Evolutionary conservation across 2,797 vertebrate genomes (phyloP).

Genomic region (Melanotaenia boesemani): DNA sequence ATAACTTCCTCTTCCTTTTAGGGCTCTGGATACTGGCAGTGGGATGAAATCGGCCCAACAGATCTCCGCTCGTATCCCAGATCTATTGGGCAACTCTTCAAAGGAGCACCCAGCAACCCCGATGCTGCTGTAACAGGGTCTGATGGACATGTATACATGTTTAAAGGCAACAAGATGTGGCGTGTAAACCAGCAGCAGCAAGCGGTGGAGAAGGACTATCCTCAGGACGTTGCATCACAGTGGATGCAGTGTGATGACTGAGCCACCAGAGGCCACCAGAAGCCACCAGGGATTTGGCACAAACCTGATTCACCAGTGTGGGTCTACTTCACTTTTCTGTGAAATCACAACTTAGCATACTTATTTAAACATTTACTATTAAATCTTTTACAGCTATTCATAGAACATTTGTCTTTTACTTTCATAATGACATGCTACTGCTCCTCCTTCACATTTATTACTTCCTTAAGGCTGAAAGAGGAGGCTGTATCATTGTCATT

Average conservation of each 20-base stretch:
- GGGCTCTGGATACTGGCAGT: slow-evolving; percentile 88
- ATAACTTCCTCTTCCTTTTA: slow-evolving; percentile 45
- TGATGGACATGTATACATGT: slow-evolving; percentile 82
- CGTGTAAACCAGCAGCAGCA: slow-evolving; percentile 75
- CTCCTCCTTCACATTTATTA: not conserved
- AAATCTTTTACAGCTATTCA: not conserved
- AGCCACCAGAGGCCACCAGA: slow-evolving; percentile 62
- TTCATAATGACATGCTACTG: not conserved
- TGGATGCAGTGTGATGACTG: slow-evolving; percentile 86
- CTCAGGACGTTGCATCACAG: slow-evolving; percentile 64
- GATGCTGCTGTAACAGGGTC: slow-evolving; percentile 83
- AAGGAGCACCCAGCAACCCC: slow-evolving; percentile 73
- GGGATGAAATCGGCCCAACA: slow-evolving; percentile 83
- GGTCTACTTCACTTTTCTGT: not conserved
- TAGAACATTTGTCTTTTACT: not conserved
- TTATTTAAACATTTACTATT: not conserved
- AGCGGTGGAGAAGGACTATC: slow-evolving; percentile 80
- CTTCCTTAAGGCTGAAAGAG: not conserved
- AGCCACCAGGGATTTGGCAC: slow-evolving; percentile 15
- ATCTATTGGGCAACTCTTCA: slow-evolving; percentile 78
- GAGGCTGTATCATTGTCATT: not conserved
- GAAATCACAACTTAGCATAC: not conserved
- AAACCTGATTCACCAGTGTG: slow-evolving; percentile 5
- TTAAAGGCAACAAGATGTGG: slow-evolving; percentile 85
- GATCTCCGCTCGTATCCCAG: slow-evolving; percentile 81